These are phyloP conservation scores for Euzophera pinguis DNA, from an alignment of 2,888 invertebrate genomes.

Conservation along the genomic window DNA sequence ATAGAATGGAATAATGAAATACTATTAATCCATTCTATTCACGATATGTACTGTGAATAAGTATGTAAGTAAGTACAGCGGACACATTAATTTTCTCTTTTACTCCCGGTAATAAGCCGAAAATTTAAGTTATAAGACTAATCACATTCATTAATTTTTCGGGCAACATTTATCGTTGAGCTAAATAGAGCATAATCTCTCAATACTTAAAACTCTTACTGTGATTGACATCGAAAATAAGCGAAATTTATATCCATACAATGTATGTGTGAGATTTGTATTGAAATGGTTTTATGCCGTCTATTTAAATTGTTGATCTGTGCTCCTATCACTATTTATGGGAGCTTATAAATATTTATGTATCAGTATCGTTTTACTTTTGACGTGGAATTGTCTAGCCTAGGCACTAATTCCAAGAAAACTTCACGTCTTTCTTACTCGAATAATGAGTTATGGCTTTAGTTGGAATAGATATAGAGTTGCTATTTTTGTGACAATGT, in stretches of 20 bases:
- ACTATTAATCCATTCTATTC: too few species aligned
- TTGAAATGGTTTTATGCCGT: conserved; percentile 2
- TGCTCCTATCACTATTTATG: conserved; percentile 39
- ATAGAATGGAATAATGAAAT: too few species aligned
- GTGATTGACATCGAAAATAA: neutral
- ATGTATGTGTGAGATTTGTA: neutral
- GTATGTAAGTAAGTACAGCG: too few species aligned
- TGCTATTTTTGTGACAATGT: neutral
- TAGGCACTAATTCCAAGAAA: conserved; percentile 20
- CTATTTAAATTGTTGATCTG: conserved; percentile 1
- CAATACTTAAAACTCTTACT: neutral
- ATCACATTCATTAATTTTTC: too few species aligned
- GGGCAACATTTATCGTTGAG: too few species aligned
- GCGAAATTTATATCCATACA: neutral
- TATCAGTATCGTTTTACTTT: conserved; percentile 56
- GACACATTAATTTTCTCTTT: too few species aligned
- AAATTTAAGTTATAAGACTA: too few species aligned
- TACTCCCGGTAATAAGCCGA: too few species aligned
- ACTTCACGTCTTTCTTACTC: conserved; percentile 20
- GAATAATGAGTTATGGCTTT: conserved; percentile 20
- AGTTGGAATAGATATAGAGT: neutral
- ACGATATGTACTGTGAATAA: too few species aligned
- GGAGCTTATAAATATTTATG: conserved; percentile 59
- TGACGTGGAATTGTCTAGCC: conserved; percentile 22
- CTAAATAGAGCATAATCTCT: too few species aligned